Base-by-base conservation (phyloP, 2,797 vertebrate species). In the Amblyraja radiata region DNA sequence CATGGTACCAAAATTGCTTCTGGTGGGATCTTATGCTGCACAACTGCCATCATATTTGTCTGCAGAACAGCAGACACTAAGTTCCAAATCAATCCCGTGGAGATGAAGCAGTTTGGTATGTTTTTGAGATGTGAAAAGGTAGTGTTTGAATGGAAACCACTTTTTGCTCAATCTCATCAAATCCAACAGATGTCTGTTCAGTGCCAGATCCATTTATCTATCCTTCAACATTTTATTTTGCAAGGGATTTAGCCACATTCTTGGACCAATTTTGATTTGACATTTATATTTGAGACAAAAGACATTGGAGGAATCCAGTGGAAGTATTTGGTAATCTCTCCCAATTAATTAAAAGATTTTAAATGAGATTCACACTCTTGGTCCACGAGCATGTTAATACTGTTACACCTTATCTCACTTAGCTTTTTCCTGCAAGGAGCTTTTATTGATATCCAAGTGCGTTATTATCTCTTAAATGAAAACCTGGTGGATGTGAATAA, bases 331-430 rank as follows among this genome's bases (percentile, higher is more conserved):
- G 88, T 90, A 71, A 36, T 84, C 81, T 84, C 81, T 61, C 63
- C n/a, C 18, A 90, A 65, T 39, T 90, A 39, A 90, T 90, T 90
- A 90, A 68, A 90, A 90, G 63, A 90, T 90, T 71, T 90, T 18
- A 71, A 90, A 90, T 25, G 18, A 39, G 88, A n/a, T 90, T 90
- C 88, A 5, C 14, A 23, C 39, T 71, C 18, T 3, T 36, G 39
- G 11, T 46, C 61, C 65, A 39, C 1, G 58, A 86, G 61, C 11
- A 86, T 63, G 54, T 86, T 86, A 86, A 86, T 21, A 68, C 39
- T 9, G 39, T 83, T 46, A 83, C 83, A 54, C 63, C 63, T 73
- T 71, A 32, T 73, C 65, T 32, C 68, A 32, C 16, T 36, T 32
- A 90, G 18, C 80, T 63, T 88, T 86, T 88, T 63, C 25, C n/a